A percentile compares a stretch with the other conserved stretches of the same genome.
Conservation (phyloP, 1,140 invertebrate species). For the Myzus persicae region DNA sequence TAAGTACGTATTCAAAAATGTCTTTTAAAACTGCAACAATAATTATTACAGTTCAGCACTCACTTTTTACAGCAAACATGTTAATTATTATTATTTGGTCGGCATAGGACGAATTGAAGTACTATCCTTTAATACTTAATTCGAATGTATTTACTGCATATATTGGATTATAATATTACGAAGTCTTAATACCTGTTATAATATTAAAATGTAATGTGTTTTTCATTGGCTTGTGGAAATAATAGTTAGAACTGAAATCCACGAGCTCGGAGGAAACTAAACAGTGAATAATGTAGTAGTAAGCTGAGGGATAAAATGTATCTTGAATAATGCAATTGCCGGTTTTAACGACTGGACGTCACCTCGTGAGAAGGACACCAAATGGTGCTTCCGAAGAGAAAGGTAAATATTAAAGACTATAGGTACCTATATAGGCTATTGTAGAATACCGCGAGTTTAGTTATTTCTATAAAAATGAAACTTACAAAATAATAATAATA, state of each 20-base stretch:
- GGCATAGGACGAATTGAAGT: not conserved
- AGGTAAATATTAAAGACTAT: not conserved
- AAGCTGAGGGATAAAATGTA: not conserved
- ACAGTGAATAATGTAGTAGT: not conserved
- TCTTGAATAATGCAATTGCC: slow-evolving; percentile 36
- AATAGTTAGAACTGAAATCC: not conserved
- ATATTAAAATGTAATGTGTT: not conserved
- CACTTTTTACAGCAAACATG: not conserved
- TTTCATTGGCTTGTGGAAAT: slow-evolving; percentile 5
- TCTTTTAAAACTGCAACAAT: not conserved
- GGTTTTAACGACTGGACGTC: slow-evolving; percentile 26
- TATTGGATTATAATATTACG: not conserved
- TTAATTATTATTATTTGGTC: not conserved
- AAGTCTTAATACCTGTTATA: not conserved
- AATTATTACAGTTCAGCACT: not conserved
- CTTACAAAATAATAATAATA: not conserved
- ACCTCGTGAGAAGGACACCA: slow-evolving; percentile 22
- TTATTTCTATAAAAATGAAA: not conserved
- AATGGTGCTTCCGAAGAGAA: no score
- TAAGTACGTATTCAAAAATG: not conserved
- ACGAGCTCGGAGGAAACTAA: not conserved
- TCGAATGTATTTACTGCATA: not conserved
- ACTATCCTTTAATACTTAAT: not conserved
- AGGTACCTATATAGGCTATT: not conserved
- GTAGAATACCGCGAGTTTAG: not conserved